Percentiles rank a stretch among this genome's conserved stretches.
Conservation (phyloP, 2,797 vertebrate genomes). For the Anisognathus igniventris region DNA sequence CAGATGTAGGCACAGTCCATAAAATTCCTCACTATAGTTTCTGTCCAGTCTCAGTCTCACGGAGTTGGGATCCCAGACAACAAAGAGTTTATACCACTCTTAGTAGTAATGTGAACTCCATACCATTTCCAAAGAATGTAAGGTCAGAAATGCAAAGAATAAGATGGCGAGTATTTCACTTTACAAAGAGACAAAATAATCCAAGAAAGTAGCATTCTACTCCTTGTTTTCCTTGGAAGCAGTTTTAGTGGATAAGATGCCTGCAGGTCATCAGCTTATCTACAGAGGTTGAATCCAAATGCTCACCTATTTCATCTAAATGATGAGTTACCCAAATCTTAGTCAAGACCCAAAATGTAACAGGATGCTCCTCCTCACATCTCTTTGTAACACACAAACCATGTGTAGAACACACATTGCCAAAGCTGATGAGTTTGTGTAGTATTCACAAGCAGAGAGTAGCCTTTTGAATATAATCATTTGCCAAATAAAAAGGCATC, state of each 20-base stretch:
- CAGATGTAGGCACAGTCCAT: background rate
- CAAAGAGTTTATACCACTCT: background rate
- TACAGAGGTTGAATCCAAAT: background rate
- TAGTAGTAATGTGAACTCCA: background rate
- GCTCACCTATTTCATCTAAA: background rate
- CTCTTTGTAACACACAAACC: background rate
- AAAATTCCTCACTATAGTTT: background rate
- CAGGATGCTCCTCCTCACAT: background rate
- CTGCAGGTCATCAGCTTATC: background rate
- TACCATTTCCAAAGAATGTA: background rate
- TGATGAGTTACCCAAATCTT: background rate
- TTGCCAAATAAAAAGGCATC: slow-evolving; percentile 30
- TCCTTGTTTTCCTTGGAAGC: background rate
- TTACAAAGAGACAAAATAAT: background rate
- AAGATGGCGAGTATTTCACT: background rate
- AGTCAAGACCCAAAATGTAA: background rate
- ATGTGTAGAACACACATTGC: background rate
- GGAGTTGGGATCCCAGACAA: background rate
- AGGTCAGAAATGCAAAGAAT: background rate
- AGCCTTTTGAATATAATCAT: slow-evolving; percentile 20
- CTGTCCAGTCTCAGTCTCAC: background rate
- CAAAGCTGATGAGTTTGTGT: background rate
- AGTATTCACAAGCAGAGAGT: background rate
- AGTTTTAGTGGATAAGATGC: background rate
- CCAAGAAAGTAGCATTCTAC: background rate